Evolutionary conservation across 2,888 invertebrate species (phyloP), one percentile per base, ranked within the genome.

Genomic region (Eupithecia exiguata): DNA sequence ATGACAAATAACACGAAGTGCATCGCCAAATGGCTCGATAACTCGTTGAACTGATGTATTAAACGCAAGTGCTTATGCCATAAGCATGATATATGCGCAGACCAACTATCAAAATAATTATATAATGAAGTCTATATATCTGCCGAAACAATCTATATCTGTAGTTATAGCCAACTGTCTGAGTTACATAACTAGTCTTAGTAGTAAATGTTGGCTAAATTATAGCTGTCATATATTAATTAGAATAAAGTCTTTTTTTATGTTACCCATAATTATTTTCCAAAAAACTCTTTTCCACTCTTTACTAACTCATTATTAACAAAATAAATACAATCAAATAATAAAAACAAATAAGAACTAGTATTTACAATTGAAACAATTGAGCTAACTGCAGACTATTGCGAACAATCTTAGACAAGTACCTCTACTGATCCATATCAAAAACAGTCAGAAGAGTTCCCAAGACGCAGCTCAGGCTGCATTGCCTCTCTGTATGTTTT

Each of bases 11-110:
- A 82, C 81, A 85, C 88, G 86, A 88, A 80, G 83, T 81, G 81
- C 84, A 81, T 86, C 82, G 92, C 92, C 92, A 93, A 92, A 89
- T 88, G 87, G 80, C 80, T 87, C 86, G 88, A 88, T 89, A 87
- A 87, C 87, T 86, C 80, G 84, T 88, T 87, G 88, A 89, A 88
- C 90, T 92, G 91, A 92, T 82, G 84, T 85, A 91, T 92, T 85
- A 80, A 74, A 84, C 89, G 78, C 92, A 90, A 89, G 87, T 92
- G 91, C 84, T 77, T 76, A 81, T 53, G 58, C 77, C 81, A 79
- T 78, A 69, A n/a, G n/a, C 12, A 36, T 82, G 77, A 82, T 83
- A 75, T 68, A 77, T 73, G 46, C 62, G 21, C 71, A 21, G n/a
- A n/a, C 7, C 12, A n/a, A 38, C n/a, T 38, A 36, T 65, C 63